A percentile compares a stretch with the other conserved stretches of the same genome.
phyloP scores from a whole-genome alignment of 2,797 vertebrate genomes.

The Bovichtus variegatus region DNA sequence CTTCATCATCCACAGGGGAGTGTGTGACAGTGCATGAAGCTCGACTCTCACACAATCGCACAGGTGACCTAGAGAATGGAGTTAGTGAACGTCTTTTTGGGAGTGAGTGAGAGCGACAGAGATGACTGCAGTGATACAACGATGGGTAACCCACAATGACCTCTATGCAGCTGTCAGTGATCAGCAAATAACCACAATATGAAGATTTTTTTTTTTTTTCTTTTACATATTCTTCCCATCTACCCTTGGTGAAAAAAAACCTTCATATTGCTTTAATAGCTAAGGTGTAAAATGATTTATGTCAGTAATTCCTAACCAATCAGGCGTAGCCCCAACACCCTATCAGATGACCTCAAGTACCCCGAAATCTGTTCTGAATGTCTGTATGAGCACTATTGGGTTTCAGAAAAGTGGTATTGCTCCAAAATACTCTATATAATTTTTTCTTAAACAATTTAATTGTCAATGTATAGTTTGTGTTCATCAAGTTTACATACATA shows the following conservation, averaged over 20 bases:
- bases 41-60: constrained; percentile 42
- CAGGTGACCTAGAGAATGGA: constrained; percentile 32
- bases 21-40: constrained; percentile 32
- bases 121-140: not conserved
- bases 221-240: not conserved
- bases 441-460: not conserved
- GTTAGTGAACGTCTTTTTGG: constrained; percentile 4
- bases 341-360: not conserved
- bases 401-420: not conserved
- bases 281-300: not conserved
- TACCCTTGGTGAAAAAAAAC: not conserved
- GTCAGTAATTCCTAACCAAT: not conserved
- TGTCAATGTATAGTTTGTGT: not conserved
- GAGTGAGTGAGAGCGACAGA: not conserved
- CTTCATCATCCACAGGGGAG: constrained; percentile 30
- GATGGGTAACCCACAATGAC: not conserved
- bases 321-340: not conserved
- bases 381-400: not conserved
- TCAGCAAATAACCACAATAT: not conserved
- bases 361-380: not conserved
- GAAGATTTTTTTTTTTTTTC: too few relatives aligned
- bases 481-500: too few relatives aligned
- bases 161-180: constrained; percentile 8
- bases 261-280: not conserved
- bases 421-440: not conserved